Evolutionary conservation across 2,888 invertebrate species (phyloP), one percentile per base, ranked within the genome.

Genomic region (Aphrophora alni): DNA sequence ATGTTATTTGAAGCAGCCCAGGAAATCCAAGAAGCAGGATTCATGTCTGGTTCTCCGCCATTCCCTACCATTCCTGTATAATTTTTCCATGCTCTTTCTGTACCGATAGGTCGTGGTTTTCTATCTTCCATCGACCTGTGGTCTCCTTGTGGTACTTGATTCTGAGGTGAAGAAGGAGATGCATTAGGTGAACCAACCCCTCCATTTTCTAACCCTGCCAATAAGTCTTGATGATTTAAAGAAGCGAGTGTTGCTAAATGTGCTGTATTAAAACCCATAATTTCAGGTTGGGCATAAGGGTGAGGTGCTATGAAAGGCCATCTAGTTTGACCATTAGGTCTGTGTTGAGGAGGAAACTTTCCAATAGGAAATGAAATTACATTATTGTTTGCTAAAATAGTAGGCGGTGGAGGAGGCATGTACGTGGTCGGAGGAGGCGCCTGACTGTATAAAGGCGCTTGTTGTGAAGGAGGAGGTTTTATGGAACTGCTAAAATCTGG

Each of bases 71-170:
- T 86, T 5, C 80, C 82, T 10, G 75, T 25, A 78, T 88, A 88
- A 86, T 89, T 91, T 87, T 94, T 94, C 91, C 94, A 92, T 51
- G 93, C 93, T 85, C 96, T 91, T 89, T 95, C 96, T 0, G 95
- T 95, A 84, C 96, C 96, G 87, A 96, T 96, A 76, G 96, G 95
- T 4, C 94, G 90, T 7, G 86, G 86, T 88, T 93, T 92, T 68
- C 91, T 87, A 82, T 90, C 90, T 83, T 90, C 91, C 70, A 89
- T 10, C 0, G 73, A 51, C 51, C 75, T 26, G 12, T 25, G 75
- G 84, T 88, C 80, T 90, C 90, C 85, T 88, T 90, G 82, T 86
- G 84, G 69, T 75, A 81, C 77, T 59, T 81, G 73, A 73, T 77
- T 77, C 77, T 83, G 82, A 14, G 83, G 83, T 38, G 84, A 82